phyloP scores from a whole-genome alignment of 1,140 invertebrate species.

The Armadillidium nasatum region DNA sequence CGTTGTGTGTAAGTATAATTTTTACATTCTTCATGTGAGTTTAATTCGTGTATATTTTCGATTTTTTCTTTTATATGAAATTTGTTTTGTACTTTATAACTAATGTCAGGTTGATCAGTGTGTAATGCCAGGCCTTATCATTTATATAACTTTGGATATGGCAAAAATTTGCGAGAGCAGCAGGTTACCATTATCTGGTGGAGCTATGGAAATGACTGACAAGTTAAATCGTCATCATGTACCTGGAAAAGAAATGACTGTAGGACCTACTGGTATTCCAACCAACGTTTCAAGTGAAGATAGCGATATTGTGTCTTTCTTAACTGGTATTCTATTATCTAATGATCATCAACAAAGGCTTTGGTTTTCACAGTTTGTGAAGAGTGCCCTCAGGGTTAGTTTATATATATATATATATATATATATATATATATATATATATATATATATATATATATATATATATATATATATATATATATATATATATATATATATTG shows the following conservation, averaged over 20 bases:
- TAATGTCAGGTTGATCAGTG: slow-evolving; percentile 65
- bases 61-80: neutral
- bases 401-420: slow-evolving; percentile 20
- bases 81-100: neutral
- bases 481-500: too few species aligned
- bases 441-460: slow-evolving; percentile 18
- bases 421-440: slow-evolving; percentile 16
- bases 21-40: neutral
- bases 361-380: slow-evolving; percentile 83
- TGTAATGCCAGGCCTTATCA: slow-evolving; percentile 78
- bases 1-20: slow-evolving; percentile 62
- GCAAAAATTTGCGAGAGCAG: slow-evolving; percentile 14
- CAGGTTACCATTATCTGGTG: neutral
- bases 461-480: slow-evolving; percentile 19
- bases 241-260: neutral
- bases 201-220: neutral
- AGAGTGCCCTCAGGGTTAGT: slow-evolving; percentile 76
- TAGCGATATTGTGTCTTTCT: slow-evolving; percentile 69
- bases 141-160: slow-evolving; percentile 66
- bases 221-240: neutral
- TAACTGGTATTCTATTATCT: slow-evolving; percentile 82
- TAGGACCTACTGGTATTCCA: neutral
- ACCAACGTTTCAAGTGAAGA: slow-evolving; percentile 41
- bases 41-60: too few species aligned
- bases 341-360: slow-evolving; percentile 76